These are phyloP conservation scores for Tupaia chinensis DNA, from an alignment of 2,113 vertebrate species.

Conservation along the genomic window DNA sequence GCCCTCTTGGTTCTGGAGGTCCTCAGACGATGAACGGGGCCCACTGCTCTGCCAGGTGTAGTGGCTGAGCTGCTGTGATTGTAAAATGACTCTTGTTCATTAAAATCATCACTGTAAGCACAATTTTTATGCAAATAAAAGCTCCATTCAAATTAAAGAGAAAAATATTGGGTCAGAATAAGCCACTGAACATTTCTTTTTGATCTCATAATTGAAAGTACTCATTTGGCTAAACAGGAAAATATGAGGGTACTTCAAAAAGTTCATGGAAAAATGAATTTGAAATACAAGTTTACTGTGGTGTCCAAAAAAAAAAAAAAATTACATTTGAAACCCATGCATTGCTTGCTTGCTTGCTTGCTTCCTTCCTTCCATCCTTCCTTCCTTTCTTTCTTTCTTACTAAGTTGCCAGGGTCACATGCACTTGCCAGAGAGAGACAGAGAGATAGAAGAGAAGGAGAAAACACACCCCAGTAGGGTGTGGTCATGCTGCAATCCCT, in stretches of 20 bases:
- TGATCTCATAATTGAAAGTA: conserved; percentile 50
- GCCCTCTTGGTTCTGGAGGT: not conserved
- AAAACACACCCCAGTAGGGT: too few relatives aligned
- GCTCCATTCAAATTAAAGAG: conserved; percentile 21
- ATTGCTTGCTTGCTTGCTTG: too few relatives aligned
- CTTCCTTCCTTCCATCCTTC: too few relatives aligned
- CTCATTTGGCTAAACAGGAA: conserved; percentile 33
- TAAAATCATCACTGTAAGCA: not conserved
- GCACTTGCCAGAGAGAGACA: too few relatives aligned
- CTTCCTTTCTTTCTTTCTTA: too few relatives aligned
- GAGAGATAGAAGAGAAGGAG: too few relatives aligned
- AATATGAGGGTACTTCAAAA: not conserved
- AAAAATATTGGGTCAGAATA: conserved; percentile 40
- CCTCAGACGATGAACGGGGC: not conserved
- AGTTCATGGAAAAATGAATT: too few relatives aligned
- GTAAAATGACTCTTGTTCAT: conserved; percentile 30
- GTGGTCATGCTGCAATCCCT: too few relatives aligned
- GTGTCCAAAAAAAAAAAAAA: too few relatives aligned
- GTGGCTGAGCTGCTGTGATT: not conserved
- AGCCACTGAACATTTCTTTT: conserved; percentile 51
- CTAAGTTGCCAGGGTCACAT: too few relatives aligned
- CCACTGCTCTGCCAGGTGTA: not conserved
- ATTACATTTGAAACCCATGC: too few relatives aligned
- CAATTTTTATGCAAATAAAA: conserved; percentile 41
- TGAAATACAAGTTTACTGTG: too few relatives aligned